A percentile compares a stretch with the other conserved stretches of the same genome.
Conservation (phyloP, 2,797 vertebrate species). For the Peromyscus aztecus region DNA sequence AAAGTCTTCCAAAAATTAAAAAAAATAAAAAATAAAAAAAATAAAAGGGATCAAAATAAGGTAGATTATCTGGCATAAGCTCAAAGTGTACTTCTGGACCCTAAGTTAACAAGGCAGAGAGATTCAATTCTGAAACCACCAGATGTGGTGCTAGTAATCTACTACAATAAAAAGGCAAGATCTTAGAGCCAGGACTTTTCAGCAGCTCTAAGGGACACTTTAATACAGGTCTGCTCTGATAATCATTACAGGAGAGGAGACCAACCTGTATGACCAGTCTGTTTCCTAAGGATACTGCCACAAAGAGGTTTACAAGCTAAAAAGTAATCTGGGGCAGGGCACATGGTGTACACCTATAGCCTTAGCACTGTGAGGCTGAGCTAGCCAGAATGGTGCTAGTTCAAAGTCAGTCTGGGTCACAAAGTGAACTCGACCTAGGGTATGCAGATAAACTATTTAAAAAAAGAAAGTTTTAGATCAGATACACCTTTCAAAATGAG, state of each 20-base stretch:
- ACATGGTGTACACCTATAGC: background rate
- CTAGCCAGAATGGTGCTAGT: background rate
- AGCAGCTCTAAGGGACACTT: background rate
- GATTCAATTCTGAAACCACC: background rate
- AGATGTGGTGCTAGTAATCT: background rate
- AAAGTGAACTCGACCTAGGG: background rate
- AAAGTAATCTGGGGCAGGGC: background rate
- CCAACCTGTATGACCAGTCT: background rate
- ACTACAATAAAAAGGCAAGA: conserved; percentile 45
- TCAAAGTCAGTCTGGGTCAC: background rate
- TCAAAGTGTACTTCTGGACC: background rate
- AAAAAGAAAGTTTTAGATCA: conserved; percentile 13
- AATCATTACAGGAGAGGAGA: background rate
- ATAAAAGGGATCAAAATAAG: conserved; percentile 42
- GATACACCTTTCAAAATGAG: conserved; percentile 40
- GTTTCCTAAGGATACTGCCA: conserved; percentile 14
- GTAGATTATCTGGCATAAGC: conserved; percentile 15
- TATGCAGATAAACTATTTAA: background rate
- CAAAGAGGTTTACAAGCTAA: background rate
- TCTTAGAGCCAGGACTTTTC: background rate
- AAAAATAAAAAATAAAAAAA: no score
- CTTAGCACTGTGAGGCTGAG: background rate
- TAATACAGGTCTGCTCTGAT: background rate
- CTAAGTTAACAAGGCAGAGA: background rate
- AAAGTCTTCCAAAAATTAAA: no score